Evolutionary conservation across 2,888 invertebrate species (phyloP).

Genomic region (Nesidiocoris tenuis): DNA sequence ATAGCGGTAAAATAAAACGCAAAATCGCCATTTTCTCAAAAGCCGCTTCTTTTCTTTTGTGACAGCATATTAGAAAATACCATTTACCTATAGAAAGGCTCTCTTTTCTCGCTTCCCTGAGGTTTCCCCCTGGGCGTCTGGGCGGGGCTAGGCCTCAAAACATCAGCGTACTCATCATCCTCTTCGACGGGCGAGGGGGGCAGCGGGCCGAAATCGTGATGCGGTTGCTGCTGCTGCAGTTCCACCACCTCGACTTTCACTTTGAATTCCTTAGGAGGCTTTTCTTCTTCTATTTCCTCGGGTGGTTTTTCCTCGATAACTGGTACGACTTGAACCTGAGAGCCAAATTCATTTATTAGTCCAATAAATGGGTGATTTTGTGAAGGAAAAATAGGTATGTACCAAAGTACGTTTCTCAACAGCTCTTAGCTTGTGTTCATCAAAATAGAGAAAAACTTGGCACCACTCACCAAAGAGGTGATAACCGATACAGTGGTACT

Average conservation of each 20-base stretch:
- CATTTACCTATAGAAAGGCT: slow-evolving; percentile 51
- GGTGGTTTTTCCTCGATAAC: slow-evolving; percentile 48
- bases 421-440: no score
- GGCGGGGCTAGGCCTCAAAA: slow-evolving; percentile 59
- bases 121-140: slow-evolving; percentile 50
- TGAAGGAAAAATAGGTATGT: no score
- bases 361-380: not conserved
- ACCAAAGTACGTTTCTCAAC: no score
- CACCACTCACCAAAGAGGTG: no score
- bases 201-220: slow-evolving; percentile 70
- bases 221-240: slow-evolving; percentile 50
- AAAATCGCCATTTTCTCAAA: not conserved
- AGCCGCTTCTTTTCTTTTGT: no score
- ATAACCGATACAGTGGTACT: no score
- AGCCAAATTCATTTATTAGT: not conserved
- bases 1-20: not conserved
- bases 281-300: slow-evolving; percentile 43
- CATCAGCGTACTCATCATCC: slow-evolving; percentile 73
- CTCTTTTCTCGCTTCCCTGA: slow-evolving; percentile 49
- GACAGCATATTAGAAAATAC: not conserved
- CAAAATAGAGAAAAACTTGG: no score
- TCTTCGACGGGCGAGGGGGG: slow-evolving; percentile 83
- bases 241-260: slow-evolving; percentile 63
- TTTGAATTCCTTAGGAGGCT: slow-evolving; percentile 54
- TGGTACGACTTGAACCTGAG: slow-evolving; percentile 47